Evolutionary conservation across 2,113 vertebrate species (phyloP), one percentile per base, ranked within the genome.

Genomic region (Sprattus sprattus): DNA sequence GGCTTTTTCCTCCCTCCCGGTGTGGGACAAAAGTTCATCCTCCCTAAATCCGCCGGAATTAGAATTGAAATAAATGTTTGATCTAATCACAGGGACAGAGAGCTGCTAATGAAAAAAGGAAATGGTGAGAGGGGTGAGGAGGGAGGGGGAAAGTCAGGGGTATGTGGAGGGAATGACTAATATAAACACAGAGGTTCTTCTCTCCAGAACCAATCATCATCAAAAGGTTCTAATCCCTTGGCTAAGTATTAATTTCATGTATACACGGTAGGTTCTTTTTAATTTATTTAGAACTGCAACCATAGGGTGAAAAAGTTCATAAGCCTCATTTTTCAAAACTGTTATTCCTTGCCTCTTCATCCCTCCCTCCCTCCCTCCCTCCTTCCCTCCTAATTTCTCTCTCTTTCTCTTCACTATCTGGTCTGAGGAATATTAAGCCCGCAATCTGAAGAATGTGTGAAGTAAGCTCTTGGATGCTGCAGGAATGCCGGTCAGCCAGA

Each of bases 371-470:
- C 64, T 10, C n/a, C n/a, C 67, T 15, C 67, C 28, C 67, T 15
- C 67, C 13, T 28, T 15, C 25, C 11, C 6, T 64, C 25, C 11
- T 83, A 57, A 20, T 64, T 52, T 44, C 45, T 22, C 13, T 80
- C 11, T 46, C 18, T 84, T 28, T 85, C 84, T 13, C 32, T 39
- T 78, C 71, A 13, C 71, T 78, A 32, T 78, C 39, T 81, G n/a
- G 81, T 86, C 81, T 87, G 86, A 85, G 83, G 28, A 80, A 54
- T 86, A 81, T 86, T 84, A 85, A 44, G 71, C 60, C 82, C 84
- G 82, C 85, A 82, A 80, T 85, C 25, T 0, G 28, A 85, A 67
- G 85, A 88, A 88, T 88, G 88, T 87, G 85, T 86, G 81, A 89
- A 89, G 83, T 85, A 85, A 89, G 84, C 85, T 87, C 84, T 87